Conservation (phyloP, 1,140 invertebrate species). For the Leptestheria dahalacensis region DNA sequence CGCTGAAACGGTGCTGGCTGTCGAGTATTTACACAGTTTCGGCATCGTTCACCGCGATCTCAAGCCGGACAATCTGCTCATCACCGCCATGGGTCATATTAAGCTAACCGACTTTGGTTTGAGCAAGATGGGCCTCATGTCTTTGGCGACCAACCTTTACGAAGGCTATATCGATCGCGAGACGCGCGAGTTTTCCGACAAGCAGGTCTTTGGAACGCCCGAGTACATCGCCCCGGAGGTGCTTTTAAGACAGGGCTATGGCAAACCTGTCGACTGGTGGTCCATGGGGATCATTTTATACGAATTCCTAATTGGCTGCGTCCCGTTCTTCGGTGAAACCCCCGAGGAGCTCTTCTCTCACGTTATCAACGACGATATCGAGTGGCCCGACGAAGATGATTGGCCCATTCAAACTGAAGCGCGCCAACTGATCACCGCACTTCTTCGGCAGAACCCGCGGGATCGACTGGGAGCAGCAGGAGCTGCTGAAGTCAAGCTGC, state of each 20-base stretch:
- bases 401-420: constrained; percentile 77
- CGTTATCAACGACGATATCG: constrained; percentile 94
- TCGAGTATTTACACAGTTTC: constrained; percentile 97
- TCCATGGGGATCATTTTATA: constrained; percentile 98
- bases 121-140: constrained; percentile 98
- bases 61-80: constrained; percentile 98
- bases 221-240: constrained; percentile 94
- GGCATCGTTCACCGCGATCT: constrained; percentile 97
- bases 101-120: constrained; percentile 98
- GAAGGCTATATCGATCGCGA: constrained; percentile 91
- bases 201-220: constrained; percentile 91
- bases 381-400: constrained; percentile 88
- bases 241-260: constrained; percentile 45
- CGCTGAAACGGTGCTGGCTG: constrained; percentile 94
- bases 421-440: constrained; percentile 74
- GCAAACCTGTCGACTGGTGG: constrained; percentile 99
- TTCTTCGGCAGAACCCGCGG: constrained; percentile 82
- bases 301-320: constrained; percentile 96
- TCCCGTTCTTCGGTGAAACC: constrained; percentile 96
- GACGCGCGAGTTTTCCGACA: constrained; percentile 93
- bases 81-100: constrained; percentile 96
- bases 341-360: constrained; percentile 97
- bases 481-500: constrained; percentile 91
- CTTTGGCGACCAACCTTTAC: constrained; percentile 91
- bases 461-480: constrained; percentile 87